Evolutionary conservation across 2,797 vertebrate genomes (phyloP).

Genomic region (Myotis vivesi): DNA sequence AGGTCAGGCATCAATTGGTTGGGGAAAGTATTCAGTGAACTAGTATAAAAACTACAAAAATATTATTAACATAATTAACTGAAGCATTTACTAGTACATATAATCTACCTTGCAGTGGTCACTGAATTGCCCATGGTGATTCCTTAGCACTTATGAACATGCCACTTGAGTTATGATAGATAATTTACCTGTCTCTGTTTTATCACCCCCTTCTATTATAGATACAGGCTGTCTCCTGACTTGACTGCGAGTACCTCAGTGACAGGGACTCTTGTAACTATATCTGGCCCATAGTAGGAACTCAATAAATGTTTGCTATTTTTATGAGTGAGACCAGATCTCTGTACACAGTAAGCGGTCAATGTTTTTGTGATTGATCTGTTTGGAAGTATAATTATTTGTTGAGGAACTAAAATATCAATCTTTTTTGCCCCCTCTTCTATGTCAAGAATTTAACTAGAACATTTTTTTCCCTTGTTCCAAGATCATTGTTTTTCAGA

Average conservation of each 20-base stretch:
- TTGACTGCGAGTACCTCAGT: neutral
- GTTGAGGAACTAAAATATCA: slow-evolving; percentile 12
- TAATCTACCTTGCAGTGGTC: neutral
- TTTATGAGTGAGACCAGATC: neutral
- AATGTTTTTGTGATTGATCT: slow-evolving; percentile 8
- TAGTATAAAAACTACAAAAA: neutral
- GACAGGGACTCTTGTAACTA: neutral
- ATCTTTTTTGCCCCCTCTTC: neutral
- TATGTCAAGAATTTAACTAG: slow-evolving; percentile 2
- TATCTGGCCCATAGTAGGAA: neutral
- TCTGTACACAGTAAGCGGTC: neutral
- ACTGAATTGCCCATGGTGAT: neutral
- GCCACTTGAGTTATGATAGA: neutral
- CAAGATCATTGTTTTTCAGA: neutral
- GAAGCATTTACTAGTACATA: neutral
- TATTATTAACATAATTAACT: neutral
- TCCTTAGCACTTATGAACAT: neutral
- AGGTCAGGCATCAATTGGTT: neutral
- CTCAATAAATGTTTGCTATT: slow-evolving; percentile 26
- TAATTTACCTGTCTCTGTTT: neutral
- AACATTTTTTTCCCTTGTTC: neutral
- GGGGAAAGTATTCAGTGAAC: neutral
- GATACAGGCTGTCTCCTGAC: neutral
- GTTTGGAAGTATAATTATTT: neutral
- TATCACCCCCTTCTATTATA: neutral